These are phyloP conservation scores for Monochamus alternatus DNA, from an alignment of 2,888 invertebrate genomes.

Conservation along the genomic window DNA sequence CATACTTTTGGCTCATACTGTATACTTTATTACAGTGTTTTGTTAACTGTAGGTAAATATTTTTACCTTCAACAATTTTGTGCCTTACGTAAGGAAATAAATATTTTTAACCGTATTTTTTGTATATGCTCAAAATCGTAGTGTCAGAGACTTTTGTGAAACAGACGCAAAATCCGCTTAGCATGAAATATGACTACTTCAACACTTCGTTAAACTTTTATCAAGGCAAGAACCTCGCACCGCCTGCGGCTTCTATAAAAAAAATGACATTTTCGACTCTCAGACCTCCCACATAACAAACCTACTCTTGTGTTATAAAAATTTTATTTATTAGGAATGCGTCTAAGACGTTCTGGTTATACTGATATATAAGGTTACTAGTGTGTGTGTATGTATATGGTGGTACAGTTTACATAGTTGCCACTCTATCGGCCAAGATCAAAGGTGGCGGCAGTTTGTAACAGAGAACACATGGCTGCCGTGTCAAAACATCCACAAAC, in stretches of 20 bases:
- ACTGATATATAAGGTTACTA: constrained; percentile 53
- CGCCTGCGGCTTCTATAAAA: background rate
- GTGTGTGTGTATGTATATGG: constrained; percentile 52
- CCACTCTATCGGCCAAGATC: constrained; percentile 59
- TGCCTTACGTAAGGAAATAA: no score
- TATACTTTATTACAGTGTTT: no score
- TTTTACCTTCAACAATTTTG: no score
- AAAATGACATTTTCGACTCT: constrained; percentile 1
- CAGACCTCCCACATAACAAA: constrained; percentile 47
- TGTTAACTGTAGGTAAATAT: no score
- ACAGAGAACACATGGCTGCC: constrained; percentile 65
- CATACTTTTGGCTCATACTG: no score
- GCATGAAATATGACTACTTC: constrained; percentile 8
- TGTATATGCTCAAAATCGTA: no score
- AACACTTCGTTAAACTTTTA: background rate
- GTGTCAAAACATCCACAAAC: constrained; percentile 64
- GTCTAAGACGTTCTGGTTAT: constrained; percentile 50
- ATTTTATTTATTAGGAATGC: constrained; percentile 45
- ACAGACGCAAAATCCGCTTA: background rate
- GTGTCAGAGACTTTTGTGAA: background rate
- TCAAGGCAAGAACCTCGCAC: background rate
- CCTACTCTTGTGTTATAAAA: constrained; percentile 45
- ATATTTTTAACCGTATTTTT: no score
- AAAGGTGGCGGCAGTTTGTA: constrained; percentile 56
- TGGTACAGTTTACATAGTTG: constrained; percentile 57